A percentile compares a stretch with the other conserved stretches of the same genome.
Conservation (phyloP, 2,797 vertebrate species). For the Epinephelus malabaricus region DNA sequence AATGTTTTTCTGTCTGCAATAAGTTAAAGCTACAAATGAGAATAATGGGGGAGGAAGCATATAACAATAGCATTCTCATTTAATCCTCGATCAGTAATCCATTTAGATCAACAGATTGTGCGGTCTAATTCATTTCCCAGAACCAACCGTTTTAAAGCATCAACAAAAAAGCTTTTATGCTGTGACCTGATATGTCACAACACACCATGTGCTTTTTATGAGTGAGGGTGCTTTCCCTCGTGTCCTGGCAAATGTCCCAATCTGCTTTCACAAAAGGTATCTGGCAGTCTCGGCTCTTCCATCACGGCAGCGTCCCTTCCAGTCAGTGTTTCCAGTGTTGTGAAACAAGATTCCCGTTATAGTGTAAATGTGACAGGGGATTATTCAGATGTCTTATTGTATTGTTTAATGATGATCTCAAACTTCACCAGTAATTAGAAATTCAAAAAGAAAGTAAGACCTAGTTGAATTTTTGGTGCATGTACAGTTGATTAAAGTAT, state of each 20-base stretch:
- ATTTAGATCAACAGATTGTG: slow-evolving; percentile 76
- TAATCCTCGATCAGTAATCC: slow-evolving; percentile 61
- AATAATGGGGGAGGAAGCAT: slow-evolving; percentile 1
- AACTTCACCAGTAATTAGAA: not conserved
- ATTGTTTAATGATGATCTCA: slow-evolving; percentile 1
- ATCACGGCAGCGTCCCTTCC: slow-evolving; percentile 26
- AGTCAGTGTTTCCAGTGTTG: slow-evolving; percentile 30
- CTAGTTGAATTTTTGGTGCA: not conserved
- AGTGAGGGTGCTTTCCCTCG: slow-evolving; percentile 54
- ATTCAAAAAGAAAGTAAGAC: not conserved
- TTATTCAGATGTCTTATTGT: slow-evolving; percentile 1
- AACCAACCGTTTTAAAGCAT: slow-evolving; percentile 66
- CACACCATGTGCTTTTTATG: slow-evolving; percentile 62
- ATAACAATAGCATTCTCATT: slow-evolving; percentile 52
- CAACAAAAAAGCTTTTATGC: slow-evolving; percentile 70
- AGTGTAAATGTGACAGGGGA: slow-evolving; percentile 14
- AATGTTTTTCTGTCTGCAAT: not conserved
- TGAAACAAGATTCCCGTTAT: slow-evolving; percentile 31
- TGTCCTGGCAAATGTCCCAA: slow-evolving; percentile 65
- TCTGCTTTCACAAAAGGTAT: slow-evolving; percentile 62
- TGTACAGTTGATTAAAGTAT: not conserved
- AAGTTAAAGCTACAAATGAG: slow-evolving; percentile 18
- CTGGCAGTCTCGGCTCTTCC: slow-evolving; percentile 43
- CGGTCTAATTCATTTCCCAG: slow-evolving; percentile 63
- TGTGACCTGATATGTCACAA: slow-evolving; percentile 46